These are phyloP conservation scores for Philopotamus ludificatus DNA, from an alignment of 1,140 invertebrate genomes.

Conservation along the genomic window DNA sequence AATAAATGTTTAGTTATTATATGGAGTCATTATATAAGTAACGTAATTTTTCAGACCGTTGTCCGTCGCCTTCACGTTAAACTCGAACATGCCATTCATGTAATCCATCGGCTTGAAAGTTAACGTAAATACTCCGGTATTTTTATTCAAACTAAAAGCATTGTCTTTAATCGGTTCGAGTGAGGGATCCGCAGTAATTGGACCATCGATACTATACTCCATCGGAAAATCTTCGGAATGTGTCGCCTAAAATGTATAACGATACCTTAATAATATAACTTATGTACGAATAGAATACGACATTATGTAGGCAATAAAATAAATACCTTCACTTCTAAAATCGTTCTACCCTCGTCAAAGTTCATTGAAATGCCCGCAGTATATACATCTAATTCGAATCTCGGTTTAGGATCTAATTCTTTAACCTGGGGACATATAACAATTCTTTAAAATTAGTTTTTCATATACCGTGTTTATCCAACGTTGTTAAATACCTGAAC, in stretches of 20 bases:
- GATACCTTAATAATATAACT: background rate
- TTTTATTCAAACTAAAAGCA: constrained; percentile 50
- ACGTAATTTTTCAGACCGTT: constrained; percentile 43
- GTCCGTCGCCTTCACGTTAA: constrained; percentile 56
- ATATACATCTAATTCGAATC: constrained; percentile 51
- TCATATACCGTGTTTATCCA: too few species aligned
- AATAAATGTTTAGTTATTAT: background rate
- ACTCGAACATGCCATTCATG: constrained; percentile 60
- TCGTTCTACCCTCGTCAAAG: background rate
- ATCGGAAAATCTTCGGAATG: constrained; percentile 54
- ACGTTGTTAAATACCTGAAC: constrained; percentile 48
- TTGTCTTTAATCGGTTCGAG: constrained; percentile 44
- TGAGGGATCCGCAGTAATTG: constrained; percentile 47
- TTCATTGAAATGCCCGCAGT: constrained; percentile 50
- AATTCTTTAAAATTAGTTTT: too few species aligned
- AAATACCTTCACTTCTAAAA: background rate
- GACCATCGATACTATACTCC: constrained; percentile 46
- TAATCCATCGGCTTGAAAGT: constrained; percentile 52
- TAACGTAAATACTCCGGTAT: constrained; percentile 49
- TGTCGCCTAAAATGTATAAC: constrained; percentile 48
- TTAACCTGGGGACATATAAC: too few species aligned
- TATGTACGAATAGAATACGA: background rate
- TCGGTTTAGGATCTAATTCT: constrained; percentile 57
- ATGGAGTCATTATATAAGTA: background rate
- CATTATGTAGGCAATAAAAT: too few species aligned